phyloP scores from a whole-genome alignment of 2,797 vertebrate species.

The Enteromius afrohamiltoni region DNA sequence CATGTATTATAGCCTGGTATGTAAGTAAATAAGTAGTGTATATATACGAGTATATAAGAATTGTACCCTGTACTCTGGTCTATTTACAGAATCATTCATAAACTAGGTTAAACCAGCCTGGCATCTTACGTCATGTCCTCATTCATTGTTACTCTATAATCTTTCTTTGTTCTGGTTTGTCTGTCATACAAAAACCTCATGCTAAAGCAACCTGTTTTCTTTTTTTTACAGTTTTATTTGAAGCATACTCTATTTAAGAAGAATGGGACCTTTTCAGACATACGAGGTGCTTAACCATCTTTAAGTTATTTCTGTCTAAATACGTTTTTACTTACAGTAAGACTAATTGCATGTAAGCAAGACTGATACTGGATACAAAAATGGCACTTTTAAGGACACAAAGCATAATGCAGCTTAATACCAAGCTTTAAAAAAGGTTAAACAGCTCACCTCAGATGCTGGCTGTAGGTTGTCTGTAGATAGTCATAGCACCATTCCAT shows the following conservation, averaged over 20 bases:
- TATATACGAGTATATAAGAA: too few species aligned
- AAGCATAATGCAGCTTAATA: neutral
- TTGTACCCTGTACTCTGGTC: neutral
- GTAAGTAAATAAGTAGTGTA: too few species aligned
- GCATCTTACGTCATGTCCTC: neutral
- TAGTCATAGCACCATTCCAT: neutral
- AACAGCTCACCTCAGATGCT: conserved; percentile 7
- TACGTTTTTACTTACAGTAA: neutral
- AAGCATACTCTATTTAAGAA: conserved; percentile 66
- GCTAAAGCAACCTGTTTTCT: conserved; percentile 41
- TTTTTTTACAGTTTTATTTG: conserved; percentile 57
- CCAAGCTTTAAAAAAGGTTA: conserved; percentile 1
- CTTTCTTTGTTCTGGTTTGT: neutral
- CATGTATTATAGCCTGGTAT: neutral
- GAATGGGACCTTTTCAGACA: conserved; percentile 82
- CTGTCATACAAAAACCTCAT: conserved; percentile 48
- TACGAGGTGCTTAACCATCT: conserved; percentile 72
- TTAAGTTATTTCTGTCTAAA: neutral
- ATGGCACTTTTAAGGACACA: neutral
- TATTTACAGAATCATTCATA: conserved; percentile 8
- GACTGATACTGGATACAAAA: neutral
- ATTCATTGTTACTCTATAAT: neutral
- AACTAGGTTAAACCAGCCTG: conserved; percentile 11
- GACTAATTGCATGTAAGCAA: neutral
- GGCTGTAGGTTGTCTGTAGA: neutral